Conservation (phyloP, 2,888 invertebrate species). For the Hydriomena furcata region DNA sequence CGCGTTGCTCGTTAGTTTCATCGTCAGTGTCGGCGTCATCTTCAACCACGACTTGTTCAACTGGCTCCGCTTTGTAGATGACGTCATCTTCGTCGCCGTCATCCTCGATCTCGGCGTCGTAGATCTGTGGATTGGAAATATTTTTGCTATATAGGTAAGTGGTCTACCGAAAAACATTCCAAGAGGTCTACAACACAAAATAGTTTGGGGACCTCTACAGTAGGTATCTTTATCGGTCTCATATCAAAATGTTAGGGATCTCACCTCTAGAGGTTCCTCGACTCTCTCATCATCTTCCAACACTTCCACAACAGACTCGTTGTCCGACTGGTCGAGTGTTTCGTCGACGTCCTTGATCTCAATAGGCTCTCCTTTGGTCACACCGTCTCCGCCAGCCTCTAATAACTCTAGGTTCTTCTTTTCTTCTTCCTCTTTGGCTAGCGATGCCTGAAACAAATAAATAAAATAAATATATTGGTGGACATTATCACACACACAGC, state of each 20-base stretch:
- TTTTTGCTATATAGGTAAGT: too few species aligned
- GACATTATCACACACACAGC: too few species aligned
- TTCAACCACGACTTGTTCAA: constrained; percentile 86
- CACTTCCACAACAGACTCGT: constrained; percentile 71
- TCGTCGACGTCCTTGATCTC: constrained; percentile 79
- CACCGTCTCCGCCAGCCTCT: constrained; percentile 36
- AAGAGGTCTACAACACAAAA: too few species aligned
- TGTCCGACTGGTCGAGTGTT: constrained; percentile 58
- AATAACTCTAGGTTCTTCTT: constrained; percentile 47
- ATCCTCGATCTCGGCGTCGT: constrained; percentile 49
- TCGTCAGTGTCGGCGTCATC: constrained; percentile 86
- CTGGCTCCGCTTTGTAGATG: constrained; percentile 86
- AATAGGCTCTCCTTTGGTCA: constrained; percentile 59
- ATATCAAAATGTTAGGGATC: too few species aligned
- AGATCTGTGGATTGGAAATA: constrained; percentile 15
- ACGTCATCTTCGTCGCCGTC: constrained; percentile 88
- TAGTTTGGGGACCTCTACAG: too few species aligned
- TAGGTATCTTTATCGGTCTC: too few species aligned
- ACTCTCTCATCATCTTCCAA: constrained; percentile 45
- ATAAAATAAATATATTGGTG: too few species aligned
- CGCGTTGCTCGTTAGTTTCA: constrained; percentile 62
- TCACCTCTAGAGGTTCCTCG: constrained; percentile 55
- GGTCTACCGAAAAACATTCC: too few species aligned
- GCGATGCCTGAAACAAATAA: constrained; percentile 56
- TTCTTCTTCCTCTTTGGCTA: constrained; percentile 64